A percentile compares a stretch with the other conserved stretches of the same genome.
These are phyloP conservation scores for Pocillopora damicornis DNA, from an alignment of 64 coral and sea anemone genomes.

Conservation along the genomic window DNA sequence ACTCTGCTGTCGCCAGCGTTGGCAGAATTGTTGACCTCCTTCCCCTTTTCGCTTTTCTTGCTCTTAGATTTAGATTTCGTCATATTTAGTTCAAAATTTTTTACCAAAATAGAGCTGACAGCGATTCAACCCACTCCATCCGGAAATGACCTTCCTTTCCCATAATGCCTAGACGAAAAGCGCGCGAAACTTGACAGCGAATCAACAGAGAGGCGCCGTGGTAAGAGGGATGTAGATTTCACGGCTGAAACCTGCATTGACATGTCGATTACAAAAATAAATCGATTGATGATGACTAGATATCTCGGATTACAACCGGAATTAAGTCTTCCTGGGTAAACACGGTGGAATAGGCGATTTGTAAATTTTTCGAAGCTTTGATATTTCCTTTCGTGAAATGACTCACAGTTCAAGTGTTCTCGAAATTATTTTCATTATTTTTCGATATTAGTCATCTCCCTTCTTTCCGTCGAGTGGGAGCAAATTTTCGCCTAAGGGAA, in stretches of 20 bases:
- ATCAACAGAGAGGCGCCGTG: conserved; percentile 14
- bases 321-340: neutral
- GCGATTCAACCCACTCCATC: neutral
- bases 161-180: conserved; percentile 36
- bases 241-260: conserved; percentile 13
- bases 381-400: conserved; percentile 29
- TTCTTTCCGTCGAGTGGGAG: conserved; percentile 29
- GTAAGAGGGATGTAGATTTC: conserved; percentile 28
- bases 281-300: conserved; percentile 13
- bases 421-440: neutral
- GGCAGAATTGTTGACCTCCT: conserved; percentile 36
- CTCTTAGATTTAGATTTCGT: conserved; percentile 88
- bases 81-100: conserved; percentile 40
- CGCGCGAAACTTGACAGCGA: conserved; percentile 46
- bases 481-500: conserved; percentile 25
- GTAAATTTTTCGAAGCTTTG: conserved; percentile 12
- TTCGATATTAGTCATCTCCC: conserved; percentile 29
- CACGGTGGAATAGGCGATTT: neutral
- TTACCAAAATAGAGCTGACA: conserved; percentile 12
- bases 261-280: conserved; percentile 34
- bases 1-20: conserved; percentile 59
- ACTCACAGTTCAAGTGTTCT: conserved; percentile 21
- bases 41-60: conserved; percentile 85
- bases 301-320: conserved; percentile 26
- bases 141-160: conserved; percentile 35